Evolutionary conservation across 2,113 vertebrate species (phyloP), one percentile per base, ranked within the genome.

Genomic region (Xiphias gladius): DNA sequence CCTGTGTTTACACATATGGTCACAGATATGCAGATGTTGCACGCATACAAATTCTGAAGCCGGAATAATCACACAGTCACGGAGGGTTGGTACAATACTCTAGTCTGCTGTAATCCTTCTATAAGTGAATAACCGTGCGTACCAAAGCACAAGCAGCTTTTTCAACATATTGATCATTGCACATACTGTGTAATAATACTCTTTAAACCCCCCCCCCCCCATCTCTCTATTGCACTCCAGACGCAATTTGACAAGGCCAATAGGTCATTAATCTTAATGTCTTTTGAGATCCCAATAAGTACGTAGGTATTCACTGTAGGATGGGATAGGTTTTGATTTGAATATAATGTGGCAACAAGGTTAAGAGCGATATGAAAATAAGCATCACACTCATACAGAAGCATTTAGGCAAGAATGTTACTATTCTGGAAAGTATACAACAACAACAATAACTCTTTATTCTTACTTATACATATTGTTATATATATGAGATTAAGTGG

Each of bases 1-100:
- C n/a, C n/a, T 54, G n/a, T 55, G 16, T n/a, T 46, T 43, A 28
- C 43, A 63, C 11, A 22, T 17, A 32, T 26, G 30, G 12, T 63
- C 24, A 22, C 12, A 52, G 3, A 19, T 3, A n/a, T 48, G 8
- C 32, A 54, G 5, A 54, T 58, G 32, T 39, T 14, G 20, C 59
- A n/a, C 22, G 43, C 24, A 43, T n/a, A 5, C 17, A 86, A 43
- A 55, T 50, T 10, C 58, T 14, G 1, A n/a, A 48, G 28, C 26
- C 46, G 32, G 24, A 82, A 63, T 59, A 61, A 72, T 39, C 8
- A 30, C 8, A 30, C 48, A 41, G 17, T 58, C 72, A 55, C 13
- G 13, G n/a, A 48, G 39, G 26, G n/a, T 52, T 50, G 4, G 8
- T 63, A 9, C 10, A 19, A 4, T 48, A 50, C 58, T 59, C 5